phyloP scores from a whole-genome alignment of 2,888 invertebrate species.

The Tigriopus californicus region DNA sequence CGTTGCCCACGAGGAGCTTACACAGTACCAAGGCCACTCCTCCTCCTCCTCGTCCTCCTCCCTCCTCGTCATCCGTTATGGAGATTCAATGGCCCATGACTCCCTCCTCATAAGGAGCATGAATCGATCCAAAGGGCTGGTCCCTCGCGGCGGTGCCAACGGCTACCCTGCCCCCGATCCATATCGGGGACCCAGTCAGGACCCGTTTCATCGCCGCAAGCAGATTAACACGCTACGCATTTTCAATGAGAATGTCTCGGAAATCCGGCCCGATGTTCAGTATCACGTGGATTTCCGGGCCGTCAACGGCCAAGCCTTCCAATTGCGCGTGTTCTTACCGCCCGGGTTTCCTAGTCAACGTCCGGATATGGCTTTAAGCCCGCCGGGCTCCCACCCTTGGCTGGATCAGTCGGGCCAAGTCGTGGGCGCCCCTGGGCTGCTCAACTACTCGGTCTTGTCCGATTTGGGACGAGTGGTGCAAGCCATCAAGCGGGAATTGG shows the following conservation, averaged over 20 bases:
- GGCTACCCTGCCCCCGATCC: no score
- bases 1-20: no score
- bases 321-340: constrained; percentile 41
- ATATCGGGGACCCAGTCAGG: no score
- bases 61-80: no score
- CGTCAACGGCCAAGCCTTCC: constrained; percentile 42
- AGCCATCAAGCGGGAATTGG: constrained; percentile 54
- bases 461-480: constrained; percentile 62
- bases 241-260: constrained; percentile 38
- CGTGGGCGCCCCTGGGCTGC: constrained; percentile 48
- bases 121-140: no score
- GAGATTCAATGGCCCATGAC: no score
- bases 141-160: no score
- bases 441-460: constrained; percentile 44
- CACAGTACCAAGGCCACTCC: no score
- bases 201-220: constrained; percentile 12
- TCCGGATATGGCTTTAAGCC: constrained; percentile 42
- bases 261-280: constrained; percentile 47
- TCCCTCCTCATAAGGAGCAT: no score
- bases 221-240: constrained; percentile 12
- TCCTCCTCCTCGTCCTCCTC: no score
- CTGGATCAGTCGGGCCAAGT: constrained; percentile 47
- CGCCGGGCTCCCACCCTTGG: constrained; percentile 50
- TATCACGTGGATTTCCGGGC: constrained; percentile 50
- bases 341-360: constrained; percentile 55